A percentile compares a stretch with the other conserved stretches of the same genome.
phyloP scores from a whole-genome alignment of 2,888 invertebrate genomes.

The Odontocerum albicorne region DNA sequence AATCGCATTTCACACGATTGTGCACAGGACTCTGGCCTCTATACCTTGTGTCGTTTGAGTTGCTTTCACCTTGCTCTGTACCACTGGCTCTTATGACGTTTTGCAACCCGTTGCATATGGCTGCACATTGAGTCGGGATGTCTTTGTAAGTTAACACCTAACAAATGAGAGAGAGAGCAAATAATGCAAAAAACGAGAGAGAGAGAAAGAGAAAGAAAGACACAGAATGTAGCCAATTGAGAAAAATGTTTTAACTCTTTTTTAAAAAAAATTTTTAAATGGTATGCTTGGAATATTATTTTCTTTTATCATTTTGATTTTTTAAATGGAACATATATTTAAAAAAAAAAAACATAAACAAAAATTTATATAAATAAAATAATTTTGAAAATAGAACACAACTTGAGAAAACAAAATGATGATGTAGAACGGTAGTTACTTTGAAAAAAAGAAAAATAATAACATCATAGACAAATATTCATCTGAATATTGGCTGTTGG shows the following conservation, averaged over 20 bases:
- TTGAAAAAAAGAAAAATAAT: too few relatives aligned
- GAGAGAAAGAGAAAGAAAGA: conserved; percentile 27
- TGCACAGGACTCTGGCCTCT: conserved; percentile 27
- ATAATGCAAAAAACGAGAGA: too few relatives aligned
- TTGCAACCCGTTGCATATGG: conserved; percentile 34
- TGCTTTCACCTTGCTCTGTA: conserved; percentile 24
- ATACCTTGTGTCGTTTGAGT: conserved; percentile 34
- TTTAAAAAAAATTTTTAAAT: not conserved
- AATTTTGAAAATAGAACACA: conserved; percentile 1
- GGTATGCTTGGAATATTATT: not conserved
- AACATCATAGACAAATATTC: too few relatives aligned
- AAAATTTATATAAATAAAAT: too few relatives aligned
- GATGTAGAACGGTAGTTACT: too few relatives aligned
- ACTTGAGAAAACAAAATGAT: too few relatives aligned
- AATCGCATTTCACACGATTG: conserved; percentile 9
- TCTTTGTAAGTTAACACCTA: conserved; percentile 37
- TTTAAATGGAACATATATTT: too few relatives aligned
- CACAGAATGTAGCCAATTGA: not conserved
- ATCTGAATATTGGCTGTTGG: too few relatives aligned
- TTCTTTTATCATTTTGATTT: not conserved
- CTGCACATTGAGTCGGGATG: conserved; percentile 35
- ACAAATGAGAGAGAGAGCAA: conserved; percentile 30
- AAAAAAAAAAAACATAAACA: conserved; percentile 18
- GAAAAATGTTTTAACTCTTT: not conserved
- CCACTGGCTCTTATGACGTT: conserved; percentile 30